Base-by-base conservation (phyloP, 2,113 vertebrate genomes). In the Gopherus evgoodei region DNA sequence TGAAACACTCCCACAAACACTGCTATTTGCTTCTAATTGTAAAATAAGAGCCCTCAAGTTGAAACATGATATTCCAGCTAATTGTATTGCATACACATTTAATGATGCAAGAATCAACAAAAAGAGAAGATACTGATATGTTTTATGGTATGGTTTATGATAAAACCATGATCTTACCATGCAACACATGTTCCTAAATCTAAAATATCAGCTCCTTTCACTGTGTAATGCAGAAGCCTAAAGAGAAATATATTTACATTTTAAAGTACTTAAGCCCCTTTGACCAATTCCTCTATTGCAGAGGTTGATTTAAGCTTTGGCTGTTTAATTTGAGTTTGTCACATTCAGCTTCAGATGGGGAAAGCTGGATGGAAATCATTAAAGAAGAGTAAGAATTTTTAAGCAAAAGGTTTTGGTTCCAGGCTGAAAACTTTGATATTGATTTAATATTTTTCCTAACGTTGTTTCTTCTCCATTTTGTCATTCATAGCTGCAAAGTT, bases 61-160 rank as follows among this genome's bases (percentile, higher is more conserved):
- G 96, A 98, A 97, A 90, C 2, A 54, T 14, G 57, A 94, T 94
- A 92, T 78, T 38, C 79, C 84, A 90, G 84, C 80, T 97, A 98
- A 97, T 96, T 97, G 96, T 91, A 93, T 81, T 97, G 83, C 84
- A 95, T 97, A 94, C 22, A 94, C 84, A 97, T 44, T 95, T 86
- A 95, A 92, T 0, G 1, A 88, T 53, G 69, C 52, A 95, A 86
- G 9, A 11, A 25, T 79, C 35, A 78, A 94, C 80, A 97, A 87
- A 83, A 97, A 96, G 53, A 78, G 47, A 93, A 96, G 93, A 84
- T 84, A 95, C 44, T 94, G 76, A 91, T 90, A 89, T 96, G 88
- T 81, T 29, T 97, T 65, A 83, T 84, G 52, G 86, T 93, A 96
- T 92, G 93, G 96, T 93, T 98, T 96, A 95, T 1, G 1, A 87